Evolutionary conservation across 2,113 vertebrate genomes (phyloP), one percentile per base, ranked within the genome.

Genomic region (Girardinichthys multiradiatus): DNA sequence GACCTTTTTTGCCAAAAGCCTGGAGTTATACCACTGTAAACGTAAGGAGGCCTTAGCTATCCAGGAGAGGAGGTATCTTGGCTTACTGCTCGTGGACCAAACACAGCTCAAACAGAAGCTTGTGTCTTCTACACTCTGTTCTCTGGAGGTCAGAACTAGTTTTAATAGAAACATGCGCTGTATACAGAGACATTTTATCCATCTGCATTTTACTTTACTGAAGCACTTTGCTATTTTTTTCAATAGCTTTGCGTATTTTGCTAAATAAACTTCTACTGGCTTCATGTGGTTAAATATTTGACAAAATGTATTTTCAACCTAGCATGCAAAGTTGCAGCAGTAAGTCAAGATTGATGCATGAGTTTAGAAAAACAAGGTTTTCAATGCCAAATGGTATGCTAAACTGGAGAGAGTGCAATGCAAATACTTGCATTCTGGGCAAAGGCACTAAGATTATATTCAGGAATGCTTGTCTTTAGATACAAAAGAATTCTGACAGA

Each of bases 41-140:
- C 93, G 95, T 54, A 89, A 92, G 31, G 93, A 96, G 12, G 92
- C 93, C 11, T 13, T 91, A 6, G 90, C 90, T 57, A 90, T 97
- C 68, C 92, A 66, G 39, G 87, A 92, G 72, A 93, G 85, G 42
- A 94, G 87, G 66, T 85, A 92, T 28, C 84, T 96, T 6, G 96
- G 96, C 35, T 80, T 97, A 74, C 87, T 97, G 72, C 86, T 96
- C 15, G 93, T 97, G 48, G 95, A 97, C 81, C 92, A 94, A 27
- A 93, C 92, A 57, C 87, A 86, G 72, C 88, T 97, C 24, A 96
- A 95, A 89, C 85, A 93, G 51, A 95, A 92, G 61, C 83, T 97
- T 21, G 91, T 90, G 64, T 94, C 95, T 63, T 97, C 95, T 24
- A 94, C 94, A 0, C 80, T 94, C 26, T 77, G 83, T 59, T 95